A percentile compares a stretch with the other conserved stretches of the same genome.
Evolutionary conservation across 2,888 invertebrate genomes (phyloP).

Genomic region (Nomada ruficornis): DNA sequence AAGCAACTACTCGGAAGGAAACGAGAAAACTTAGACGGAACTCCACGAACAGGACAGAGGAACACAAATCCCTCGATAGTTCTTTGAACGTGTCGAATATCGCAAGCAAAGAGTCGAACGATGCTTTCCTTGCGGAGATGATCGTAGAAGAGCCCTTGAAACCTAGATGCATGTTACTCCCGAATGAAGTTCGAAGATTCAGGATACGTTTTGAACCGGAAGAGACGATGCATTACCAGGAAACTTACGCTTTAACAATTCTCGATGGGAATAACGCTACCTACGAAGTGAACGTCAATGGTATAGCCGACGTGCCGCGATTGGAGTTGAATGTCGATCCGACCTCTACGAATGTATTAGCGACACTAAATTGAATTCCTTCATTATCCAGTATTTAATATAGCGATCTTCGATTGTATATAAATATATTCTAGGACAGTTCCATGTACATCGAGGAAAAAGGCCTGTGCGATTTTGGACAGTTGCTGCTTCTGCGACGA

Average conservation of each 20-base stretch:
- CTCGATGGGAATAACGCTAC: constrained; percentile 60
- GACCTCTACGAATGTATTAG: constrained; percentile 70
- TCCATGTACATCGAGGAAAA: constrained; percentile 75
- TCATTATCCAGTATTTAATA: not conserved
- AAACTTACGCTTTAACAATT: constrained; percentile 69
- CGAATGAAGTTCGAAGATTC: constrained; percentile 72
- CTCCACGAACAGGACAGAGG: not conserved
- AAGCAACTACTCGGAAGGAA: not conserved
- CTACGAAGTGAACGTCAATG: constrained; percentile 70
- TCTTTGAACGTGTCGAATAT: constrained; percentile 22
- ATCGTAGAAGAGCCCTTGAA: constrained; percentile 65
- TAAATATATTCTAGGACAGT: constrained; percentile 43
- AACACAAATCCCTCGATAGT: constrained; percentile 37
- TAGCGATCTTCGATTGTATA: too few relatives aligned
- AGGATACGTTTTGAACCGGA: constrained; percentile 74
- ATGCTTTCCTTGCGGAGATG: not conserved
- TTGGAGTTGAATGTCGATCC: constrained; percentile 72
- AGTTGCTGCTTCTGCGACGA: constrained; percentile 65
- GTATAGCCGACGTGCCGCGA: constrained; percentile 73
- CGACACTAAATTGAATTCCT: not conserved
- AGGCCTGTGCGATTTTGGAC: constrained; percentile 77
- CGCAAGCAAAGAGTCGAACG: constrained; percentile 19
- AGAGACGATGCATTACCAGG: constrained; percentile 63
- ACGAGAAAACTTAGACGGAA: not conserved
- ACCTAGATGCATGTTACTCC: constrained; percentile 72